Evolutionary conservation across 2,797 vertebrate genomes (phyloP).

Genomic region (Anguilla pacifica): DNA sequence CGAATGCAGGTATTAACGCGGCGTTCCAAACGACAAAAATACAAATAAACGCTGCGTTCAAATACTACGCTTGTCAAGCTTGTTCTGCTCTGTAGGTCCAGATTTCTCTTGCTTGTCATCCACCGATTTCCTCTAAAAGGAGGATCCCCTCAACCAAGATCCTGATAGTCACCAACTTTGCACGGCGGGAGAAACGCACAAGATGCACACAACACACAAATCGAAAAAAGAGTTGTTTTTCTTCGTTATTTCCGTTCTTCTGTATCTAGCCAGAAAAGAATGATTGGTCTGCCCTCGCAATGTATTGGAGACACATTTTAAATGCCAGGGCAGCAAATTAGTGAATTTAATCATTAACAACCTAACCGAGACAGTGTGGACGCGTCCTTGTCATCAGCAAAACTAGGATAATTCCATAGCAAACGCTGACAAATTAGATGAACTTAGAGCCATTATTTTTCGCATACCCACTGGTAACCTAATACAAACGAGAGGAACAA

Average conservation of each 20-base stretch:
- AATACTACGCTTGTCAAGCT: conserved; percentile 25
- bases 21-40: conserved; percentile 39
- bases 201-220: not conserved
- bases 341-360: conserved; percentile 36
- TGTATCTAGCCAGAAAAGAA: conserved; percentile 8
- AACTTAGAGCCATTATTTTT: conserved; percentile 26
- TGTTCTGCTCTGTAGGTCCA: conserved; percentile 24
- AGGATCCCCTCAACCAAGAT: conserved; percentile 18
- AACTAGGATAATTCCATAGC: conserved; percentile 28
- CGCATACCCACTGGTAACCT: conserved; percentile 11
- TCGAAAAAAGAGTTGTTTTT: conserved; percentile 15
- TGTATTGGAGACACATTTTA: conserved; percentile 31
- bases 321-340: conserved; percentile 19
- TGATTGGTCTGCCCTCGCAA: not conserved
- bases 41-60: conserved; percentile 27
- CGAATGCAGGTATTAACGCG: not conserved
- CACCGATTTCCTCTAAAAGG: conserved; percentile 27
- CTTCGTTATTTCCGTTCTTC: conserved; percentile 21
- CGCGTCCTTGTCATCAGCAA: not conserved
- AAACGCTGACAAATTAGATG: conserved; percentile 24
- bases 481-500: not conserved
- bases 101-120: conserved; percentile 26
- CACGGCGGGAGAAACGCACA: conserved; percentile 22
- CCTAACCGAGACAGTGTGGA: conserved; percentile 1
- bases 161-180: conserved; percentile 36